phyloP scores from a whole-genome alignment of 2,888 invertebrate species.

The Diaphora mendica region DNA sequence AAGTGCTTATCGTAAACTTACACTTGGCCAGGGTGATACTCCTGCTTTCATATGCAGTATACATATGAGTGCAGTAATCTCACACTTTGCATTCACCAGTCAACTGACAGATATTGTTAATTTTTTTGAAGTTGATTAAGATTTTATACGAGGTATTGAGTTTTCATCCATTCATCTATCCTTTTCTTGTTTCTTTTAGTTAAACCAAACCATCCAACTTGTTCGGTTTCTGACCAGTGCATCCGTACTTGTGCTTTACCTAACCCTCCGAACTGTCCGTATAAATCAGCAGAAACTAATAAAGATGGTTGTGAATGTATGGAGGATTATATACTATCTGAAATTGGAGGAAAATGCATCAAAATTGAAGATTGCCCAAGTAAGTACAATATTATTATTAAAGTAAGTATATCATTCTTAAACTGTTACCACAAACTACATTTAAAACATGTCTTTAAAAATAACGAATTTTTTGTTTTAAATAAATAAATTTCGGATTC shows the following conservation, averaged over 20 bases:
- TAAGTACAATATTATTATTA: conserved; percentile 16
- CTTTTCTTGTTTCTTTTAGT: background rate
- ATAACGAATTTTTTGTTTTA: too few species aligned
- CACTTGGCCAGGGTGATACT: background rate
- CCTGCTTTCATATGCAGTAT: too few species aligned
- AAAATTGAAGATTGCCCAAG: conserved; percentile 37
- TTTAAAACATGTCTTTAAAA: too few species aligned
- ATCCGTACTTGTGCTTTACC: conserved; percentile 35
- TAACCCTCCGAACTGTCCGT: conserved; percentile 33
- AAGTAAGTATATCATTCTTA: background rate
- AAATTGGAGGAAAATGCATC: conserved; percentile 34
- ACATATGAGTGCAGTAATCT: too few species aligned
- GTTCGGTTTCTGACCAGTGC: conserved; percentile 32
- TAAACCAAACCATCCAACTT: conserved; percentile 4
- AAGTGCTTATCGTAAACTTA: background rate
- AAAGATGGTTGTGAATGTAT: conserved; percentile 38
- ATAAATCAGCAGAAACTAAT: conserved; percentile 31
- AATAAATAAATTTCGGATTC: too few species aligned
- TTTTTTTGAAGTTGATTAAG: background rate
- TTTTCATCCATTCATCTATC: too few species aligned
- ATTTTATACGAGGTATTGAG: too few species aligned
- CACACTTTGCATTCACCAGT: background rate
- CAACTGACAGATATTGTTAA: background rate
- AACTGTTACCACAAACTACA: too few species aligned
- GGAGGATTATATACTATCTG: conserved; percentile 34